A percentile compares a stretch with the other conserved stretches of the same genome.
phyloP scores from a whole-genome alignment of 1,140 invertebrate species.

The Drosophila seguyi region DNA sequence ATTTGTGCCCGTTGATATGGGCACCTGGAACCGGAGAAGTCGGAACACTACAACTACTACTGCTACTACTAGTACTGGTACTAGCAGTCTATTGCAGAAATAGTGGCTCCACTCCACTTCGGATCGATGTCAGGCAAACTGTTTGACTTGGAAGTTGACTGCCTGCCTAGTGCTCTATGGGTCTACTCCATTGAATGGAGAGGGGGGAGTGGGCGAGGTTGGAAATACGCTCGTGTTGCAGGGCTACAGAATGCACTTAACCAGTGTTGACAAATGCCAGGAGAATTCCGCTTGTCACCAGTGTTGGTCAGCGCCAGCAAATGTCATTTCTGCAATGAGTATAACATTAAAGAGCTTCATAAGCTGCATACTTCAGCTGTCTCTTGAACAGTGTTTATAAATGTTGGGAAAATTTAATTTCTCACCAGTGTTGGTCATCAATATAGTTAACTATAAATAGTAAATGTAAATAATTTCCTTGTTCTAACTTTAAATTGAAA shows the following conservation, averaged over 20 bases:
- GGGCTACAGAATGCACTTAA: constrained; percentile 7
- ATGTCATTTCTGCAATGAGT: neutral
- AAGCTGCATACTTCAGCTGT: no score
- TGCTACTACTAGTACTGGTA: no score
- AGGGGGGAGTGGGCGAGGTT: neutral
- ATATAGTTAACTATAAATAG: no score
- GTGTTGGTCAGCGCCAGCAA: constrained; percentile 15
- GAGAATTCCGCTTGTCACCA: constrained; percentile 1
- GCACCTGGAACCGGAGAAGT: constrained; percentile 6
- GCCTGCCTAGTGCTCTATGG: constrained; percentile 10
- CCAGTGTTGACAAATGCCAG: constrained; percentile 36
- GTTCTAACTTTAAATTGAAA: rapidly evolving
- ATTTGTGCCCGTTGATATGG: constrained; percentile 62
- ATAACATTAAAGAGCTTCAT: neutral
- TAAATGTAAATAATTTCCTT: neutral
- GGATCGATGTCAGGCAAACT: constrained; percentile 40
- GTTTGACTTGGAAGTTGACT: constrained; percentile 41
- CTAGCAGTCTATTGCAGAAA: neutral
- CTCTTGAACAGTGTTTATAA: neutral
- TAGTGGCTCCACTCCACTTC: constrained; percentile 17
- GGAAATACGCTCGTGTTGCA: neutral
- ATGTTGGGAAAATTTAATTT: neutral
- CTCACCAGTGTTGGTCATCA: neutral
- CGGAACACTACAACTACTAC: neutral
- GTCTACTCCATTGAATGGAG: constrained; percentile 7